A percentile compares a stretch with the other conserved stretches of the same genome.
Evolutionary conservation across 2,888 invertebrate genomes (phyloP).

Genomic region (Cantharis nigra): DNA sequence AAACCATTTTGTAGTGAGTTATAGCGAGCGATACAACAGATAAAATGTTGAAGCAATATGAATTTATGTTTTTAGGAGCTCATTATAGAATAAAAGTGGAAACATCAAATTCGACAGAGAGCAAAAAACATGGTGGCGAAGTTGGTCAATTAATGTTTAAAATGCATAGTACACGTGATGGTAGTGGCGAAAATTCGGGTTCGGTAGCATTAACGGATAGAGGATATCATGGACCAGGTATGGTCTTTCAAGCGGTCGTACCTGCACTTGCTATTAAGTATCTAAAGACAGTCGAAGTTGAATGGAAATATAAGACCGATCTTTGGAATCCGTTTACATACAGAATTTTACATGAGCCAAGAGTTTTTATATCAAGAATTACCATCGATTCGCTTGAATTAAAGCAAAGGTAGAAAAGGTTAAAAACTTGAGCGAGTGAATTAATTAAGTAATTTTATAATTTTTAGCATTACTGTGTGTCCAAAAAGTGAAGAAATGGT

Average conservation of each 20-base stretch:
- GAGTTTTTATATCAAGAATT: constrained; percentile 73
- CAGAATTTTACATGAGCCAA: constrained; percentile 75
- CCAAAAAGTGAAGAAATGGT: constrained; percentile 68
- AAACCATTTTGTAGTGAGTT: constrained; percentile 80
- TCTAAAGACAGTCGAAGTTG: constrained; percentile 70
- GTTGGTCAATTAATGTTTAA: constrained; percentile 73
- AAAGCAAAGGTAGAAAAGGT: constrained; percentile 63
- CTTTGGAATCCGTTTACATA: constrained; percentile 83
- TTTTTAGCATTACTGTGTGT: constrained; percentile 70
- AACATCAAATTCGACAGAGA: constrained; percentile 74
- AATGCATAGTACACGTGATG: constrained; percentile 65
- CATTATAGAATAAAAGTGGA: constrained; percentile 79
- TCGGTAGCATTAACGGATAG: constrained; percentile 47
- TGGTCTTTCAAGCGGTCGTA: constrained; percentile 68
- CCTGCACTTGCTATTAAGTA: constrained; percentile 70
- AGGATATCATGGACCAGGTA: constrained; percentile 73
- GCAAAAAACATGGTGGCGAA: constrained; percentile 76
- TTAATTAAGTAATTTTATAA: constrained; percentile 6
- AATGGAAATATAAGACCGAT: constrained; percentile 80
- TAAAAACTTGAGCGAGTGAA: neutral
- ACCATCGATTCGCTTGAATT: constrained; percentile 75
- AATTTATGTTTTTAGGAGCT: constrained; percentile 44
- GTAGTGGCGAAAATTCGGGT: constrained; percentile 44
- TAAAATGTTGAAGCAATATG: neutral
- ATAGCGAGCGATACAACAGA: neutral